Evolutionary conservation across 1,140 invertebrate species (phyloP).

Genomic region (Achroia grisella): DNA sequence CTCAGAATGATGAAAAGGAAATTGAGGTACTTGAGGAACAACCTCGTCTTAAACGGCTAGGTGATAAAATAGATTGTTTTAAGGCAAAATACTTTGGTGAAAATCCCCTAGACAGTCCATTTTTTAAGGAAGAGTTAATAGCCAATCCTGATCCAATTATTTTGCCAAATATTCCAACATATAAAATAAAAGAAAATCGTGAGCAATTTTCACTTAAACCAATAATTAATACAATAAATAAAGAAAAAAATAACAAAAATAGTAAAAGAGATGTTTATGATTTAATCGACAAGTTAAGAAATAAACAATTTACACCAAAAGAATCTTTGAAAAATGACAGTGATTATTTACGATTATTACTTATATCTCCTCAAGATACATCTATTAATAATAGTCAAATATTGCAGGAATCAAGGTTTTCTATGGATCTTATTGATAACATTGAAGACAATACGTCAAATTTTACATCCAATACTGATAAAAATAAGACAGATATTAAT

Average conservation of each 20-base stretch:
- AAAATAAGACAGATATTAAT: background rate
- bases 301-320: constrained; percentile 11
- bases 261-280: constrained; percentile 17
- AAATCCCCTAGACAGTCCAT: constrained; percentile 83
- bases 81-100: constrained; percentile 83
- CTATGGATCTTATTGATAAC: constrained; percentile 33
- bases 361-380: constrained; percentile 5
- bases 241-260: constrained; percentile 10
- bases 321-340: constrained; percentile 8
- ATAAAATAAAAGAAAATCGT: constrained; percentile 17
- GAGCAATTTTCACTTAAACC: constrained; percentile 7
- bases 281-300: constrained; percentile 24
- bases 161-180: constrained; percentile 20
- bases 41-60: constrained; percentile 71
- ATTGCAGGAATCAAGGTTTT: constrained; percentile 22
- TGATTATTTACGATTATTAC: constrained; percentile 2
- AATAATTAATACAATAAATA: constrained; percentile 10
- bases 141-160: constrained; percentile 48
- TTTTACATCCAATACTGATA: background rate
- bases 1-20: constrained; percentile 20
- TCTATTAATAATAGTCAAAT: constrained; percentile 4
- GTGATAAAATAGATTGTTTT: constrained; percentile 83
- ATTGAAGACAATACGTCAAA: constrained; percentile 20
- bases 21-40: constrained; percentile 33
- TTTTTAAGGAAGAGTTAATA: constrained; percentile 78